Conservation (phyloP, 2,797 vertebrate genomes). For the Rhynchonycteris naso region DNA sequence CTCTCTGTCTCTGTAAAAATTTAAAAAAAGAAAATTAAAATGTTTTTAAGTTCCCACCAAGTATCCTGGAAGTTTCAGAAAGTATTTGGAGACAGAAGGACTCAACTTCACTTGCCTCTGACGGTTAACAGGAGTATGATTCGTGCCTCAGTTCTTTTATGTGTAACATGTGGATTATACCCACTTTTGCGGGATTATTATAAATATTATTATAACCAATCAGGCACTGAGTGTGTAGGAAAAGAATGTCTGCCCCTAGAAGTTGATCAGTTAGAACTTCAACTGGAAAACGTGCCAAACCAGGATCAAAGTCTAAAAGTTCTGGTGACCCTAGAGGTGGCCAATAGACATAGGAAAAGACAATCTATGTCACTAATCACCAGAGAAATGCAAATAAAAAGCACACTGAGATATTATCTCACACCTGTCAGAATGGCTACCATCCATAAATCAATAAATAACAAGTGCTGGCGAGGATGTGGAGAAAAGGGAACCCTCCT, state of each 20-base stretch:
- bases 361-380: too few species aligned
- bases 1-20: too few species aligned
- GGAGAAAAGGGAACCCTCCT: too few species aligned
- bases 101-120: fast-evolving
- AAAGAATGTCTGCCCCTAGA: not conserved
- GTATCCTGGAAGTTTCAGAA: not conserved
- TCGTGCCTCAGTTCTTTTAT: not conserved
- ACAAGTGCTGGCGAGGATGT: too few species aligned
- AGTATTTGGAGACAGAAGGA: not conserved
- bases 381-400: too few species aligned
- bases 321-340: not conserved
- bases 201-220: not conserved
- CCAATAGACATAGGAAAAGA: too few species aligned
- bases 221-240: fast-evolving
- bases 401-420: too few species aligned
- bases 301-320: not conserved
- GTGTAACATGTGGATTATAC: not conserved
- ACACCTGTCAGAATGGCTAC: too few species aligned
- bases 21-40: not conserved
- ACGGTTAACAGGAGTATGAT: not conserved
- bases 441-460: too few species aligned
- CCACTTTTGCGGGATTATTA: not conserved
- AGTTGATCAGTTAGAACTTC: not conserved
- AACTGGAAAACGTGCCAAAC: not conserved
- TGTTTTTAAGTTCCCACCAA: not conserved